Base-by-base conservation (phyloP, 1,140 invertebrate species). In the Pinna nobilis region DNA sequence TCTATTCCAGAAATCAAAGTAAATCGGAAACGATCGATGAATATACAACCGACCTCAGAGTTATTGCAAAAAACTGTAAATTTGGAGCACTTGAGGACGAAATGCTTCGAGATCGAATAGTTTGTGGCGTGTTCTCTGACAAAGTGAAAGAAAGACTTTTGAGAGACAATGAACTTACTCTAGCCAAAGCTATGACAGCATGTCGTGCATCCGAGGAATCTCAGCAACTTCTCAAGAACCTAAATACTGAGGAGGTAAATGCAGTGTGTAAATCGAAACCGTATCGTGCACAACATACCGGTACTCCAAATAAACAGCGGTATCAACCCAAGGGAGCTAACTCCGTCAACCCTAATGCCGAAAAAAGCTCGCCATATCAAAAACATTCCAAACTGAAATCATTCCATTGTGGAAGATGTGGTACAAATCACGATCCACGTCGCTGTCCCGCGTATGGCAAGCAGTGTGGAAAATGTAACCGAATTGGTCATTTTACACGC, bases 61-160 rank as follows among this genome's bases (percentile, higher is more conserved):
- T 50, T 9, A 47, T 67, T 15, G 28, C 61, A 37, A 28, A 28
- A 60, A 60, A 66, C 23, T 74, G 64, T 66, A 66, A 66, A 44
- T 67, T 74, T 53, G 64, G 41, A 30, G 39, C 41, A 7, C 30
- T 65, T 23, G 49, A 30, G 18, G 50, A 51, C n/a, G 32, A 74
- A 61, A 30, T 74, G 5, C 20, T 67, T 11, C 44, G 53, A 11
- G 55, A 74, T 64, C n/a, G 66, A 2, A 67, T 63, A 68, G 41
- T 69, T 28, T 74, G 41, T 63, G 65, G 72, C 7, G 51, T 53
- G 11, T 61, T 64, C 25, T 55, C 44, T 35, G 57, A 68, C 33
- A 70, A 59, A 44, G 37, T 69, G 18, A 68, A 70, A 64, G 55
- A 67, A 35, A 63, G 53, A 41, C 23, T 67, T 7, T 37, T 72